A percentile compares a stretch with the other conserved stretches of the same genome.
Conservation (phyloP, 1,140 invertebrate species). For the Laodelphax striatellus region DNA sequence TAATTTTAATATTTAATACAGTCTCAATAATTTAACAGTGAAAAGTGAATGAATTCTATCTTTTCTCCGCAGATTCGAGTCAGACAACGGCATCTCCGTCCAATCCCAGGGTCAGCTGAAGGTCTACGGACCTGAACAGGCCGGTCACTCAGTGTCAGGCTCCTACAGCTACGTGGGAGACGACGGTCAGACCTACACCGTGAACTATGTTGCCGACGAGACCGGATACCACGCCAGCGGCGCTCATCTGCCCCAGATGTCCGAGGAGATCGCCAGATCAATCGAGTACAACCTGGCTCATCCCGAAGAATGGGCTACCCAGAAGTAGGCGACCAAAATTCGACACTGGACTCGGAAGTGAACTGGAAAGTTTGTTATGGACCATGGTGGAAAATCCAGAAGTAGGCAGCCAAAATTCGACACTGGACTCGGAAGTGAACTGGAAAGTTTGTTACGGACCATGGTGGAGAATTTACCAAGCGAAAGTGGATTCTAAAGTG, state of each 20-base stretch:
- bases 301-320: conserved; percentile 19
- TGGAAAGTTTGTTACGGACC: too few species aligned
- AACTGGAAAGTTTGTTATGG: too few species aligned
- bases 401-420: conserved; percentile 12
- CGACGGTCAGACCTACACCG: conserved; percentile 45
- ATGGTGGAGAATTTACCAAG: neutral
- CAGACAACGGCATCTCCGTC: conserved; percentile 68
- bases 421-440: too few species aligned
- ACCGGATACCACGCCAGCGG: conserved; percentile 68
- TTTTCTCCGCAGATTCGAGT: conserved; percentile 53
- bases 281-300: conserved; percentile 40
- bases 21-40: too few species aligned
- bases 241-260: conserved; percentile 67
- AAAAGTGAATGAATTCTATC: too few species aligned
- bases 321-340: conserved; percentile 11
- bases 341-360: too few species aligned
- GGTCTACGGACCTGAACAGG: conserved; percentile 46
- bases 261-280: conserved; percentile 34
- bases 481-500: too few species aligned
- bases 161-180: conserved; percentile 49
- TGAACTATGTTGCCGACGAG: conserved; percentile 70
- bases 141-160: conserved; percentile 65
- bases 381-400: neutral
- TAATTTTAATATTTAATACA: too few species aligned
- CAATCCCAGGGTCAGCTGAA: conserved; percentile 69